A percentile compares a stretch with the other conserved stretches of the same genome.
These are phyloP conservation scores for Syritta pipiens DNA, from an alignment of 2,888 invertebrate genomes.

Conservation along the genomic window DNA sequence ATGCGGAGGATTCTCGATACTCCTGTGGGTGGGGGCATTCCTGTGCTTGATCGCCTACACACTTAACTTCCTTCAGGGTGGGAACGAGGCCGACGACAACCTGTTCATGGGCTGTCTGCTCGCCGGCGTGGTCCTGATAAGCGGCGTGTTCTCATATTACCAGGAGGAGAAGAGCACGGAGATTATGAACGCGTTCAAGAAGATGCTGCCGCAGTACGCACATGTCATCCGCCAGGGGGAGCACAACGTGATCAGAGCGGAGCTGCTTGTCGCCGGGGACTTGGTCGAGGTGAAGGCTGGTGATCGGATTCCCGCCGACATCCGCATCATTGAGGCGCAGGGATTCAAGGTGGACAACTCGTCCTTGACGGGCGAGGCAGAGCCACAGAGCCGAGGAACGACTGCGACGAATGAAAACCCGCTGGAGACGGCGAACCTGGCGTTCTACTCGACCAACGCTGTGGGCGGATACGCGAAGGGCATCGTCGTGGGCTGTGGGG, in stretches of 20 bases:
- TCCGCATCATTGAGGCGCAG: slow-evolving; percentile 82
- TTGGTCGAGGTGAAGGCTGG: slow-evolving; percentile 86
- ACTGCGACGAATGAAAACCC: slow-evolving; percentile 80
- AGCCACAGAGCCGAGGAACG: slow-evolving; percentile 81
- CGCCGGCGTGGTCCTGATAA: slow-evolving; percentile 84
- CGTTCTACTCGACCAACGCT: slow-evolving; percentile 82
- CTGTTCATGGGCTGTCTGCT: slow-evolving; percentile 84
- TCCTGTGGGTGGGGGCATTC: slow-evolving; percentile 88
- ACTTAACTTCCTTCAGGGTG: slow-evolving; percentile 79
- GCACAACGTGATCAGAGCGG: slow-evolving; percentile 80
- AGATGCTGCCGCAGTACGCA: slow-evolving; percentile 84
- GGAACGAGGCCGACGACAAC: slow-evolving; percentile 92
- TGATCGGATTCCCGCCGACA: slow-evolving; percentile 88
- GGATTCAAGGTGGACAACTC: slow-evolving; percentile 82
- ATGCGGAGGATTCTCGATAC: slow-evolving; percentile 87
- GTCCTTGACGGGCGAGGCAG: slow-evolving; percentile 85
- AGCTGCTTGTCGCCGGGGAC: slow-evolving; percentile 86
- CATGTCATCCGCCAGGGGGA: slow-evolving; percentile 82
- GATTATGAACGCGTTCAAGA: slow-evolving; percentile 88
- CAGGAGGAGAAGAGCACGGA: slow-evolving; percentile 81
- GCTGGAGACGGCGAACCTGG: slow-evolving; percentile 81
- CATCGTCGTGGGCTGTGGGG: slow-evolving; percentile 93
- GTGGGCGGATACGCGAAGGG: slow-evolving; percentile 82
- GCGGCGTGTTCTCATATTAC: slow-evolving; percentile 87
- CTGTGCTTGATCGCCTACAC: slow-evolving; percentile 84